Percentiles rank a stretch among this genome's conserved stretches.
Conservation (phyloP, 1,140 invertebrate species). For the Helicoverpa armigera region DNA sequence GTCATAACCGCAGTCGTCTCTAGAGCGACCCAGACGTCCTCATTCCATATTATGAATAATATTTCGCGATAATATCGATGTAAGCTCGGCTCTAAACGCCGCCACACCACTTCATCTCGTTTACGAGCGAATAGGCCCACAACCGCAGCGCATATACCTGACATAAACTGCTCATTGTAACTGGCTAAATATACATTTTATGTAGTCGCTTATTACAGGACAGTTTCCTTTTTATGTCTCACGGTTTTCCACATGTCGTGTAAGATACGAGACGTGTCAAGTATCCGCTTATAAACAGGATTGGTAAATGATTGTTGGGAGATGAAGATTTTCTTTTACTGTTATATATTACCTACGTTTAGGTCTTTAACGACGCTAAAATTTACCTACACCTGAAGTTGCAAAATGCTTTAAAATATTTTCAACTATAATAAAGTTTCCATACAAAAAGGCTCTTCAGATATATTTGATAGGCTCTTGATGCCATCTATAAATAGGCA, state of each 20-base stretch:
- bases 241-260: neutral
- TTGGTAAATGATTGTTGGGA: neutral
- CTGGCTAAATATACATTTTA: conserved; percentile 37
- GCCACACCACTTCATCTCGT: conserved; percentile 55
- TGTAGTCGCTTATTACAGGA: neutral
- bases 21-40: conserved; percentile 59
- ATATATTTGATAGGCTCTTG: neutral
- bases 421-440: neutral
- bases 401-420: neutral
- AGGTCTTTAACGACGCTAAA: no score
- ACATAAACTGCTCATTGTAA: conserved; percentile 34
- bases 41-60: conserved; percentile 71
- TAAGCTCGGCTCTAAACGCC: conserved; percentile 53
- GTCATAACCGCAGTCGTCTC: conserved; percentile 57
- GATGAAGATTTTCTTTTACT: neutral
- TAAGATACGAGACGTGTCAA: neutral
- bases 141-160: conserved; percentile 47
- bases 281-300: neutral
- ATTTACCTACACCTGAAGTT: no score
- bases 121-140: conserved; percentile 62
- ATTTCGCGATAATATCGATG: conserved; percentile 61
- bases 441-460: neutral
- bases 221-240: conserved; percentile 4
- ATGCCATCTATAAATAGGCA: neutral
- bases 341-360: no score